Percentiles rank a stretch among this genome's conserved stretches.
Conservation (phyloP, 2,113 vertebrate genomes). For the Peromyscus leucopus region DNA sequence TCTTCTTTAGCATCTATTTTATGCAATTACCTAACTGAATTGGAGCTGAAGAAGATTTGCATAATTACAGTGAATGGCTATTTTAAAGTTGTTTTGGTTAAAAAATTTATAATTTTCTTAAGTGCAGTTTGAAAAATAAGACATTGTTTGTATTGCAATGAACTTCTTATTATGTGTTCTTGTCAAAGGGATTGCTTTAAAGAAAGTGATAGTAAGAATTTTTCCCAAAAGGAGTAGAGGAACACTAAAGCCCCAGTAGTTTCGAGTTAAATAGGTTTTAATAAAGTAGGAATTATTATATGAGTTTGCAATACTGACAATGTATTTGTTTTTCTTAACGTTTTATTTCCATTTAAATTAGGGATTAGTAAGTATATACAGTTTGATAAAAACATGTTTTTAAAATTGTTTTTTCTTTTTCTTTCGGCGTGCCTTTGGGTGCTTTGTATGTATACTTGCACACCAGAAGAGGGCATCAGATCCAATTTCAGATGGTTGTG, state of each 20-base stretch:
- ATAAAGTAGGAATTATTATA: not conserved
- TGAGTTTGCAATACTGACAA: not conserved
- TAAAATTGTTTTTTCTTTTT: not conserved
- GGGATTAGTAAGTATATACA: not conserved
- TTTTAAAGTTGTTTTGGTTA: not conserved
- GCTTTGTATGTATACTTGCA: not conserved
- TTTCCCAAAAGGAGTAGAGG: not conserved
- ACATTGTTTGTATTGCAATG: not conserved
- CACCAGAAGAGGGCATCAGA: not conserved
- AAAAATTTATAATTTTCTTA: not conserved
- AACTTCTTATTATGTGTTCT: not conserved
- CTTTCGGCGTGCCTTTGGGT: not conserved
- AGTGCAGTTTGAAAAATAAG: constrained; percentile 20
- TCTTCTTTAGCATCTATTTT: constrained; percentile 16
- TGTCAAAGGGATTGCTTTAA: not conserved
- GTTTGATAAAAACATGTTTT: not conserved
- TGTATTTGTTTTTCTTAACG: not conserved
- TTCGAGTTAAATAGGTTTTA: not conserved
- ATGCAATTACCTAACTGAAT: not conserved
- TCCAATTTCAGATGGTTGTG: not conserved
- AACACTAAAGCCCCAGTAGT: not conserved
- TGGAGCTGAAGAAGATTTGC: not conserved
- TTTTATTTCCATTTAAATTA: constrained; percentile 38
- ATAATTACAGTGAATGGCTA: constrained; percentile 17
- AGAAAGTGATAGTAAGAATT: not conserved